phyloP scores from a whole-genome alignment of 2,797 vertebrate genomes.

The Hypotaenidia philippensis region DNA sequence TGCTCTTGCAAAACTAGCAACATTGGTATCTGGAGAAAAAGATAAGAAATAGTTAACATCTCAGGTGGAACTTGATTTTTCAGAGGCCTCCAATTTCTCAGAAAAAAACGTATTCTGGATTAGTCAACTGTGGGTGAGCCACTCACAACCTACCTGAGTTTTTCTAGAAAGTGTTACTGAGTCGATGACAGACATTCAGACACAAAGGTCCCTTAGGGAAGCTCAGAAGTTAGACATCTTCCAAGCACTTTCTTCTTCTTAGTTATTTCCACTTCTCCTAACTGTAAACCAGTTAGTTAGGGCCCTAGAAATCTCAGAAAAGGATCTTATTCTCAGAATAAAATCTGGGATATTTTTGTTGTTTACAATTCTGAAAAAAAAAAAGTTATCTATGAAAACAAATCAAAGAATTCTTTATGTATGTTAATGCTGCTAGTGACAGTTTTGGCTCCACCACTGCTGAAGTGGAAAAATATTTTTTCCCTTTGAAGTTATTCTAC shows the following conservation, averaged over 20 bases:
- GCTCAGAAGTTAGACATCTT: neutral
- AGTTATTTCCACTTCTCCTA: neutral
- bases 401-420: neutral
- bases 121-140: neutral
- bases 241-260: neutral
- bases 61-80: neutral
- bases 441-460: neutral
- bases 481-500: neutral
- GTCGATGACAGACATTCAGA: neutral
- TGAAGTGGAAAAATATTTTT: neutral
- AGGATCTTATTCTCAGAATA: neutral
- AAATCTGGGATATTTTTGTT: neutral
- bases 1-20: neutral
- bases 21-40: neutral
- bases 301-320: neutral
- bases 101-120: neutral
- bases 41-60: neutral
- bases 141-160: neutral
- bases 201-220: neutral
- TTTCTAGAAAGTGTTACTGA: neutral
- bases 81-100: neutral
- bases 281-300: neutral
- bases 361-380: neutral
- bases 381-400: neutral
- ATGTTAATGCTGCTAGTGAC: neutral